These are phyloP conservation scores for Oryzias javanicus DNA, from an alignment of 2,113 vertebrate genomes.

Conservation along the genomic window DNA sequence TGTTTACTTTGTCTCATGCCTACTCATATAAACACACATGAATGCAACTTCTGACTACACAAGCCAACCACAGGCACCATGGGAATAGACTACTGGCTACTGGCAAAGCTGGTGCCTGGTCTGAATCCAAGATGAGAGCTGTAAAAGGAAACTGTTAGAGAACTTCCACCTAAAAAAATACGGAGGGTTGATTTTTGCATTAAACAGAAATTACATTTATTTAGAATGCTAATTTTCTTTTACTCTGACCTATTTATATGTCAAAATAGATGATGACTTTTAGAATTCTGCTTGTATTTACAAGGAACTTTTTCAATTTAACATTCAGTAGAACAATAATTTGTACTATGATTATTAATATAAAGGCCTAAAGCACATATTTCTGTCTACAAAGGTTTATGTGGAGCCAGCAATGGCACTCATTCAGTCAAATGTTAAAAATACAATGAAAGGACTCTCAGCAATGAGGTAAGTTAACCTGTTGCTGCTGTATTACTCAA, in stretches of 20 bases:
- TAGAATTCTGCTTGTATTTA: conserved; percentile 11
- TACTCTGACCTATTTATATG: neutral
- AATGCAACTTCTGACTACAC: conserved; percentile 63
- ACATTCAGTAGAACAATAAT: conserved; percentile 2
- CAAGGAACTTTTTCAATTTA: neutral
- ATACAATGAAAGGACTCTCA: neutral
- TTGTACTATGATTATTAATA: conserved; percentile 2
- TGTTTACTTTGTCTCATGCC: conserved; percentile 66
- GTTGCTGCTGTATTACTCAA: no score
- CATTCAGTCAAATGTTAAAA: conserved; percentile 31
- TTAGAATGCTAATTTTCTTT: conserved; percentile 9
- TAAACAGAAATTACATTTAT: conserved; percentile 13
- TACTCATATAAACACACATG: conserved; percentile 63
- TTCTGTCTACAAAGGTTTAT: conserved; percentile 15
- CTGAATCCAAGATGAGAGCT: conserved; percentile 52
- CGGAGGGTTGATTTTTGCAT: conserved; percentile 2
- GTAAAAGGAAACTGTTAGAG: conserved; percentile 26
- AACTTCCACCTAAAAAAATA: conserved; percentile 34
- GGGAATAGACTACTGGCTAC: conserved; percentile 68
- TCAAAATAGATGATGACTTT: neutral
- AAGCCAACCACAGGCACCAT: conserved; percentile 67
- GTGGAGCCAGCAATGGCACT: conserved; percentile 59
- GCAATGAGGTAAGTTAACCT: no score
- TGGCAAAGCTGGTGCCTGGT: conserved; percentile 65
- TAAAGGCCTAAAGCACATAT: conserved; percentile 20